These are phyloP conservation scores for Melanaphis sacchari DNA, from an alignment of 1,140 invertebrate genomes.

Conservation along the genomic window DNA sequence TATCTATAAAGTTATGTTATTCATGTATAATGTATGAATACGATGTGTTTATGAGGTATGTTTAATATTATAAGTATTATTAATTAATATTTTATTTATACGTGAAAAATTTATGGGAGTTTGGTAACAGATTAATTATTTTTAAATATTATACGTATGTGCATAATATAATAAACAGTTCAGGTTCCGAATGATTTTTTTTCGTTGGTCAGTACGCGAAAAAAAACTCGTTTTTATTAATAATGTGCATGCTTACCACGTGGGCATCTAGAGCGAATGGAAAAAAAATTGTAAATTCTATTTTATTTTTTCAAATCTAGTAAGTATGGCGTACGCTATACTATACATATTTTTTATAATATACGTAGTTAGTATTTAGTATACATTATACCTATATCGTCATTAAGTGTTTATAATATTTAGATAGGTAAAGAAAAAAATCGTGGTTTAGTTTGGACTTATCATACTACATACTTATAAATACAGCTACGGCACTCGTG, in stretches of 20 bases:
- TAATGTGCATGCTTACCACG: background rate
- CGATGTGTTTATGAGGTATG: background rate
- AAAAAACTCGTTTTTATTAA: background rate
- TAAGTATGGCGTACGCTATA: too few relatives aligned
- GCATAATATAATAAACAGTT: constrained; percentile 9
- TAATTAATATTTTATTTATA: background rate
- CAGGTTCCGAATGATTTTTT: background rate
- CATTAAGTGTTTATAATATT: too few relatives aligned
- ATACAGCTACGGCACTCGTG: too few relatives aligned
- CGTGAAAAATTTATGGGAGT: background rate
- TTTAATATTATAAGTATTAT: background rate
- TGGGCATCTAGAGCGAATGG: background rate
- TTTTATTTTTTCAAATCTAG: too few relatives aligned
- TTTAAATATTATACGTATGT: background rate
- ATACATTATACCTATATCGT: too few relatives aligned
- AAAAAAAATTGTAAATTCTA: background rate
- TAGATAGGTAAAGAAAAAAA: too few relatives aligned
- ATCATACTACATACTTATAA: too few relatives aligned
- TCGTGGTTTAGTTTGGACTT: too few relatives aligned
- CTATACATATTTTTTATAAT: too few relatives aligned
- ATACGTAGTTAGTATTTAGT: too few relatives aligned
- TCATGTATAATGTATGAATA: background rate
- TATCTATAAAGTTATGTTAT: background rate
- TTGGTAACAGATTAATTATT: background rate
- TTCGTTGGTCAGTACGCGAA: background rate